A percentile compares a stretch with the other conserved stretches of the same genome.
These are phyloP conservation scores for Noctua comes DNA, from an alignment of 2,888 invertebrate genomes.

Conservation along the genomic window DNA sequence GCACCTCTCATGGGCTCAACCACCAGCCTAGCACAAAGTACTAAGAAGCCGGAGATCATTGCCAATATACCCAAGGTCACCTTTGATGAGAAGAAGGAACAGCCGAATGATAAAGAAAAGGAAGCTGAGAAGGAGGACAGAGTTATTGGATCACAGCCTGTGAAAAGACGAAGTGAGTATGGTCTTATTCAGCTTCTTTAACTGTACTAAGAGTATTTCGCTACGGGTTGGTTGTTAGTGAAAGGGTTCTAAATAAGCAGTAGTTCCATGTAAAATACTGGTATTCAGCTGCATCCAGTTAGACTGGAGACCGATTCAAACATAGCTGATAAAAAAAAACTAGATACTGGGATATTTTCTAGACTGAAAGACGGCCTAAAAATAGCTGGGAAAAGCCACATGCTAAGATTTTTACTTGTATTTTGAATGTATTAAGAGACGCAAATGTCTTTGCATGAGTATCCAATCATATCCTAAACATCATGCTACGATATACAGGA, in stretches of 20 bases:
- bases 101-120: conserved; percentile 71
- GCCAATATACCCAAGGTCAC: conserved; percentile 84
- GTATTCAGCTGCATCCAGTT: background rate
- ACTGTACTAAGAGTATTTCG: background rate
- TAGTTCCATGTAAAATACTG: background rate
- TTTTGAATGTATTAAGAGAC: background rate
- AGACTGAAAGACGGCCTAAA: background rate
- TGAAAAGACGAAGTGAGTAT: conserved; percentile 87
- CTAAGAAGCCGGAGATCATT: conserved; percentile 86
- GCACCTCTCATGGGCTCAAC: conserved; percentile 88
- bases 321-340: background rate
- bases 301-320: background rate
- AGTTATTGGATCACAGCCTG: conserved; percentile 83
- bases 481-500: too few species aligned
- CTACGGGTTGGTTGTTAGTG: background rate
- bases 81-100: conserved; percentile 78
- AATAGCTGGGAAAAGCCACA: background rate
- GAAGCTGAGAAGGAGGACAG: conserved; percentile 72
- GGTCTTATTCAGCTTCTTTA: background rate
- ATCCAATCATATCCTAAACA: background rate
- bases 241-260: background rate
- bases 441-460: background rate
- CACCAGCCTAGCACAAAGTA: conserved; percentile 74
- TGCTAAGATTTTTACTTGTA: background rate
- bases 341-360: background rate